Base-by-base conservation (phyloP, 1,140 invertebrate genomes). In the Drosophila lacteicornis region DNA sequence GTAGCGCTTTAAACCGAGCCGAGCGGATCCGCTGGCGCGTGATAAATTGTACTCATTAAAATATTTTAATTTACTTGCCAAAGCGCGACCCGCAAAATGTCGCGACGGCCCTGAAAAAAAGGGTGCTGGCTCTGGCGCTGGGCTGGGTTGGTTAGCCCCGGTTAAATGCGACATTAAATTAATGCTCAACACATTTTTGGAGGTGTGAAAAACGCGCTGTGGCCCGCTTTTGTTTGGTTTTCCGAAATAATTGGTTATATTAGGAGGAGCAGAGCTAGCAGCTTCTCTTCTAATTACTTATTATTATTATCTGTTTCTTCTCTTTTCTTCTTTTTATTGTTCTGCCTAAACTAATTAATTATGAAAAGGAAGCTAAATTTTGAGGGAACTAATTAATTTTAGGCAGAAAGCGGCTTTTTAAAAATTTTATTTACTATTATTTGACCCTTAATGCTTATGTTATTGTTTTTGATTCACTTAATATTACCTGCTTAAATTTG, bases 1-100 rank as follows among this genome's bases (percentile, higher is more conserved):
- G 25, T 58, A 50, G 43, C 40, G 73, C 47, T 75, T 80, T 80
- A 70, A 81, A 75, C 63, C 46, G 57, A 55, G 49, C 36, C 47
- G 22, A 36, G 30, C 19, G 40, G 57, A 38, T 53, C 58, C 67
- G 75, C 73, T 58, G 81, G 63, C 70, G 68, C 77, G 74, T 91
- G 84, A 84, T 91, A 87, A 91, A 91, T 87, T 91, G 83, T 87
- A 80, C 88, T 91, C 88, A 91, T 91, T 91, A 91, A 91, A 91
- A 91, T 91, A 91, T 91, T 91, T 91, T 91, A 91, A 91, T 91
- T 91, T 91, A 88, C 87, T 91, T 82, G 70, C 70, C 63, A 80
- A 80, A 75, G 77, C 65, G 84, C 70, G 57, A 51, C 68, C 68
- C 70, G 56, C 68, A 74, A 65, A 66, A 68, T 55, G 42, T 50